Conservation (phyloP, 2,797 vertebrate species). For the Paratrypauchen microcephalus region DNA sequence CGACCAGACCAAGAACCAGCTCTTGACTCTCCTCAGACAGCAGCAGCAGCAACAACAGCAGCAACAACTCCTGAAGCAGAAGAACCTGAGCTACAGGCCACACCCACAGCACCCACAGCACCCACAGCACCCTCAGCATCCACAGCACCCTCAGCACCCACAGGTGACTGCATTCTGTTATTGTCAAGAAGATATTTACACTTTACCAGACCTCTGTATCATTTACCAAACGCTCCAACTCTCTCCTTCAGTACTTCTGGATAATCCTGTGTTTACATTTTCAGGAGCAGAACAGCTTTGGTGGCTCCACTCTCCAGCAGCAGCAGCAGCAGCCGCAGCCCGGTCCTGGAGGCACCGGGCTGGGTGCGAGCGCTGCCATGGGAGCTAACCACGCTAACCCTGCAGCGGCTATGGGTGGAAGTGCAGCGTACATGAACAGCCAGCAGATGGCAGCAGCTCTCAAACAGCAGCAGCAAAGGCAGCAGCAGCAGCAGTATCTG, state of each 20-base stretch:
- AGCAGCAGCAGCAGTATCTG: conserved; percentile 86
- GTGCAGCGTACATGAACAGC: conserved; percentile 78
- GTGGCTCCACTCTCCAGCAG: conserved; percentile 57
- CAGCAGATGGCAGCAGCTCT: conserved; percentile 84
- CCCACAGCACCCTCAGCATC: conserved; percentile 82
- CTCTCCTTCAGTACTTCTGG: background rate
- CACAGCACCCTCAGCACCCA: conserved; percentile 83
- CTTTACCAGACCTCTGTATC: background rate
- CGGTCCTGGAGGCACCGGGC: conserved; percentile 70
- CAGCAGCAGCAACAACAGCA: conserved; percentile 80
- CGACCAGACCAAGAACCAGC: conserved; percentile 82
- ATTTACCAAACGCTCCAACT: background rate
- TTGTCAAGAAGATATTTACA: background rate
- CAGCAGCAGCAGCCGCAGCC: conserved; percentile 60
- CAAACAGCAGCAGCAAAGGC: conserved; percentile 86
- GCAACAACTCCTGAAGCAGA: conserved; percentile 84
- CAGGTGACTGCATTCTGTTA: conserved; percentile 77
- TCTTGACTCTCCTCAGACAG: conserved; percentile 82
- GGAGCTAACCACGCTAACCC: conserved; percentile 71
- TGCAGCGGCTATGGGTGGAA: background rate
- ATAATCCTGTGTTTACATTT: background rate
- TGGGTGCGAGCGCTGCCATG: background rate
- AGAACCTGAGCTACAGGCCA: conserved; percentile 82
- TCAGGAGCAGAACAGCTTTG: conserved; percentile 87
- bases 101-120: conserved; percentile 79